phyloP scores from a whole-genome alignment of 2,797 vertebrate species.

The Rallus crepitans region DNA sequence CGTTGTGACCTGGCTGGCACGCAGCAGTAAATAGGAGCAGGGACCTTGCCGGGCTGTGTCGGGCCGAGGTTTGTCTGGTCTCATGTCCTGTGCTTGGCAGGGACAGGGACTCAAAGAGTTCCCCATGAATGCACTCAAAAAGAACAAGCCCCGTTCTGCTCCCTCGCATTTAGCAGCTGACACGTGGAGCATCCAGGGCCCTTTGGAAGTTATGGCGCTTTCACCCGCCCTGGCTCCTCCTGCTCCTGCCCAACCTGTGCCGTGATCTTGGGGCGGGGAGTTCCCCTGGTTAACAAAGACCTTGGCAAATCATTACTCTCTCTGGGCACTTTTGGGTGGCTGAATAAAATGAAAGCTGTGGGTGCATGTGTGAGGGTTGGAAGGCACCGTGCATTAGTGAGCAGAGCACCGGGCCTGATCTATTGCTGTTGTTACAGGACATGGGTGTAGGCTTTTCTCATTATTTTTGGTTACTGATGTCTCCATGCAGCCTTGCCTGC shows the following conservation, averaged over 20 bases:
- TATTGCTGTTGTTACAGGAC: neutral
- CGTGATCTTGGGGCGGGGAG: accelerated
- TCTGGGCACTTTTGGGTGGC: neutral
- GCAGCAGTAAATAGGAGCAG: neutral
- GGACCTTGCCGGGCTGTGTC: neutral
- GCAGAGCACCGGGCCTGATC: neutral
- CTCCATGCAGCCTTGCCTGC: neutral
- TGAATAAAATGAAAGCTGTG: neutral
- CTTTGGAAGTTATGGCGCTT: neutral
- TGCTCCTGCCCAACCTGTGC: neutral
- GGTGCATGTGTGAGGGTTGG: neutral
- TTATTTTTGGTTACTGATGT: neutral
- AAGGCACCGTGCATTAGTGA: accelerated
- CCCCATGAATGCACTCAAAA: neutral
- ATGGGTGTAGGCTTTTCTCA: neutral
- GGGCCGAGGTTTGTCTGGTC: neutral
- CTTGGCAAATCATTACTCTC: neutral
- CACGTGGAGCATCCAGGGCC: neutral
- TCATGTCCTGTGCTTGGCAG: neutral
- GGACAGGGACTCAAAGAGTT: neutral
- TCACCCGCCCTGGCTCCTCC: neutral
- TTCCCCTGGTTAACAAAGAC: neutral
- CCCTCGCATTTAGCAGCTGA: neutral
- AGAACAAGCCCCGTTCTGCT: neutral
- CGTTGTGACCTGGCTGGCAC: neutral